Evolutionary conservation across 2,888 invertebrate genomes (phyloP).

Genomic region (Itoplectis maculator): DNA sequence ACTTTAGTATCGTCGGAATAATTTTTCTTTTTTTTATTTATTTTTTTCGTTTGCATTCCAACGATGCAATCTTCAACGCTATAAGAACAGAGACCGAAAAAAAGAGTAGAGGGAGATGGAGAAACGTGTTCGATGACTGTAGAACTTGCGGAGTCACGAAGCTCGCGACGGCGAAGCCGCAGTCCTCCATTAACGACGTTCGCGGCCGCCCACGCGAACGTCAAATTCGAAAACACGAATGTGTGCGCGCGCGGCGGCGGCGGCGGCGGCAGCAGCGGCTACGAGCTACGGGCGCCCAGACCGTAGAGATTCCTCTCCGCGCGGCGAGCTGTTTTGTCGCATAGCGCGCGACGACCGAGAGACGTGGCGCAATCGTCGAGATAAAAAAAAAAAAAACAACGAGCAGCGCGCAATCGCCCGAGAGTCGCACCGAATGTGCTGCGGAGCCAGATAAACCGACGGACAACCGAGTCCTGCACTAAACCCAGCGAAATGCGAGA

Average conservation of each 20-base stretch:
- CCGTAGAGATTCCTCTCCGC: slow-evolving; percentile 27
- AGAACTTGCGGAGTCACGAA: slow-evolving; percentile 80
- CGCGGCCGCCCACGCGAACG: slow-evolving; percentile 73
- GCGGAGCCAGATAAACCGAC: no score
- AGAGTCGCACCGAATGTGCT: background rate
- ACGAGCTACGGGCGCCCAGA: background rate
- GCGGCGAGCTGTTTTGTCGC: slow-evolving; percentile 5
- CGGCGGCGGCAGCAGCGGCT: no score
- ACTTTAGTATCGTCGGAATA: no score
- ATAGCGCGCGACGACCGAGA: slow-evolving; percentile 37
- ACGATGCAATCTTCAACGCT: no score
- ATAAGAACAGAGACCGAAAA: background rate
- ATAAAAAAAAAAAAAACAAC: slow-evolving; percentile 7
- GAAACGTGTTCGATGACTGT: slow-evolving; percentile 63
- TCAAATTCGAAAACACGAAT: slow-evolving; percentile 73
- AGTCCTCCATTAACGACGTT: slow-evolving; percentile 77
- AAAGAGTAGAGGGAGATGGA: slow-evolving; percentile 12
- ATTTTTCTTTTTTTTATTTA: no score
- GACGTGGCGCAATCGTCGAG: slow-evolving; percentile 30
- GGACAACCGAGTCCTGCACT: background rate
- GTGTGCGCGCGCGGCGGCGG: slow-evolving; percentile 52
- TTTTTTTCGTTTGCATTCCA: no score
- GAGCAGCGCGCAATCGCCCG: slow-evolving; percentile 30
- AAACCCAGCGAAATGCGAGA: no score
- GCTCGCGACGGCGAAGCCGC: slow-evolving; percentile 69